Base-by-base conservation (phyloP, 92 coral and sea anemone genomes). In the Hydrozoanthus gracilis region DNA sequence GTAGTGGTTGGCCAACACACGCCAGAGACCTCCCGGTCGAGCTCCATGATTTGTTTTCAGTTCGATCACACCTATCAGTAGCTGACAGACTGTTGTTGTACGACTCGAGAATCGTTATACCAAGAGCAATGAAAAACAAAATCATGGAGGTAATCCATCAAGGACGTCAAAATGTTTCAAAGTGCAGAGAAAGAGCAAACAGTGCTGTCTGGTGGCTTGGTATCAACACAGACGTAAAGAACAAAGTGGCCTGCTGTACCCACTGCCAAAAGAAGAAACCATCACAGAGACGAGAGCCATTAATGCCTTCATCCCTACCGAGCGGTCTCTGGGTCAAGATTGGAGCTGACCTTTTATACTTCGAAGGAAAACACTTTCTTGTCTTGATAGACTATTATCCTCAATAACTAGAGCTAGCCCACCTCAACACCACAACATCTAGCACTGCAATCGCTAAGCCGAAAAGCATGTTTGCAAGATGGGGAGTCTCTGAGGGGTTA, bases 401-500 rank as follows among this genome's bases (percentile, higher is more conserved):
- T 51, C 18, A 91, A 78, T 87, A 78, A 70, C 74, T 70, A 1
- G 88, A 90, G 54, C 79, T 87, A n/a, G 76, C 71, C 6, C 72
- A 47, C 75, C 16, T 86, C 48, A 51, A 88, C 14, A 8, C 67
- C 16, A 82, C 84, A 14, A 92, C 90, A 11, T 54, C 79, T 13
- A 62, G 71, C 50, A 65, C 76, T 51, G 87, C 71, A 76, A 86
- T 86, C 49, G 74, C 58, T 12, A 91, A 88, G 72, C 89, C 88
- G 10, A 89, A 88, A 77, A 69, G 65, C 71, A 75, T 92, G 20
- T 92, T 89, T 86, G 89, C 91, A 44, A 71, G 87, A 77, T 87
- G 87, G 87, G 95, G 92, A 71, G 83, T 90, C 17, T 89, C 92
- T 49, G 86, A 82, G 9, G 86, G 62, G 62, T 2, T 87, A 3